Evolutionary conservation across 2,888 invertebrate genomes (phyloP), one percentile per base, ranked within the genome.

Genomic region (Dasysyrphus tricinctus): DNA sequence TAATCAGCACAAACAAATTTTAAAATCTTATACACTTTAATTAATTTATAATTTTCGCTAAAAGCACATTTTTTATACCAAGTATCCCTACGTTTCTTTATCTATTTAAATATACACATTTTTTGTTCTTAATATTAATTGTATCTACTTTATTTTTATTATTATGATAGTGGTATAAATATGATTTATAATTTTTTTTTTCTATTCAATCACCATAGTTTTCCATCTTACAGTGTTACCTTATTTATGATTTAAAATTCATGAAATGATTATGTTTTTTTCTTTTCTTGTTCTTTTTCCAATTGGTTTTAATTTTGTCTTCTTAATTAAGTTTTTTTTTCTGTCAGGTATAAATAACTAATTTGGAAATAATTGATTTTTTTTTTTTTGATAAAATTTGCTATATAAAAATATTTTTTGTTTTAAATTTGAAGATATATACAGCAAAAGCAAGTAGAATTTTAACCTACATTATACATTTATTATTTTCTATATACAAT

Each of bases 1-100:
- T 14, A 69, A 69, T 24, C 67, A 51, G 37, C 49, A 69, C 49
- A 69, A 69, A 51, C 8, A 37, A 14, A 51, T 51, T n/a, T 37
- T 24, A 39, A 69, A 69, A 69, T 37, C 14, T 37, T 19, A 47
- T 47, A 65, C 65, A 51, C 14, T 19, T 51, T 49, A 47, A 54
- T 51, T 49, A 47, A 54, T 29, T 72, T 24, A 39, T 24, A 42
- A 39, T 77, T 47, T 83, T 69, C 78, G 83, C 88, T 88, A 88
- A 88, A 89, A 89, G 88, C 88, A 88, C 81, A 88, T 78, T 80
- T 51, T 74, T 81, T 81, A 77, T 78, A 85, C 69, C 77, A 47
- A 81, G 61, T 80, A 85, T 85, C 77, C 61, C 77, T 85, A 81
- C 37, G 49, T 47, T 70, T 78, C 69, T 74, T 69, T 74, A 67